Percentiles rank a stretch among this genome's conserved stretches.
Conservation (phyloP, 2,113 vertebrate genomes). For the Cranoglanis bouderius region DNA sequence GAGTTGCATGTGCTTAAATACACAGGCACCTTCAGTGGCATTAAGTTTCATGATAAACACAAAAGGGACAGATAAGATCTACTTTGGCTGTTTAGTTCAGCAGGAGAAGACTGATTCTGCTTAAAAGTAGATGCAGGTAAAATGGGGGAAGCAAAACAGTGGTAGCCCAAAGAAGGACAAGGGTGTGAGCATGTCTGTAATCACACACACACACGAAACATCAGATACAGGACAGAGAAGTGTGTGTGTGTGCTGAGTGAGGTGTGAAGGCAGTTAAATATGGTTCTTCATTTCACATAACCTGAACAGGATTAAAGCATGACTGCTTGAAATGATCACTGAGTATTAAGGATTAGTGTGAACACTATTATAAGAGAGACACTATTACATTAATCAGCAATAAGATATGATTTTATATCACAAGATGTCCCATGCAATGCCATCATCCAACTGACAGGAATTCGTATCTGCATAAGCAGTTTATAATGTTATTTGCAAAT, state of each 20-base stretch:
- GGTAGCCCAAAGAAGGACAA: background rate
- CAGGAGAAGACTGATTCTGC: background rate
- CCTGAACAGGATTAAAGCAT: background rate
- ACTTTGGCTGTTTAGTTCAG: background rate
- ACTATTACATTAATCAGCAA: background rate
- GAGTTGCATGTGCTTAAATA: background rate
- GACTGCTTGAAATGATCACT: background rate
- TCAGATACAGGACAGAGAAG: background rate
- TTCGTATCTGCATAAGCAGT: background rate
- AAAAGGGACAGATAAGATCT: background rate
- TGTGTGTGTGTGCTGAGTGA: background rate
- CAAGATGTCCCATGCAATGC: background rate
- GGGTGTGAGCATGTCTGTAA: background rate
- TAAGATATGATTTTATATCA: background rate
- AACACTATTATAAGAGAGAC: slow-evolving; percentile 2
- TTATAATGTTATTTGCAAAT: background rate
- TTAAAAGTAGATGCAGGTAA: background rate
- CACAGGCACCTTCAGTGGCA: background rate
- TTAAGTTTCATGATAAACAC: background rate
- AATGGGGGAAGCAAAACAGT: background rate
- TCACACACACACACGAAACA: background rate
- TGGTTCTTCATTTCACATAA: background rate
- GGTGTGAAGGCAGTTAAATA: slow-evolving; percentile 17
- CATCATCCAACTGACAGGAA: background rate
- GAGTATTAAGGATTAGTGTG: background rate